phyloP scores from a whole-genome alignment of 1,140 invertebrate species.

The Apis laboriosa region DNA sequence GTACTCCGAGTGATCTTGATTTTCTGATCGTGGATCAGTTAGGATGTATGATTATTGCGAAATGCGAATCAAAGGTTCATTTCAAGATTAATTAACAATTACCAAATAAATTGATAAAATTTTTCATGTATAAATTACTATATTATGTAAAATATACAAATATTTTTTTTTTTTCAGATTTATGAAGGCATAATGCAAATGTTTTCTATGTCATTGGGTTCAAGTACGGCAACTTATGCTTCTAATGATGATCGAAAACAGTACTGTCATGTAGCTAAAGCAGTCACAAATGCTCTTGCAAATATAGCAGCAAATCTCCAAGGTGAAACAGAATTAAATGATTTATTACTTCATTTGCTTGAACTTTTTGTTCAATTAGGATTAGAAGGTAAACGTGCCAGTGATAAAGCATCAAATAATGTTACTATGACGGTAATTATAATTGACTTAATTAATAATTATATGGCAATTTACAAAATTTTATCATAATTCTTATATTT shows the following conservation, averaged over 20 bases:
- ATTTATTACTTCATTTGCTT: slow-evolving; percentile 92
- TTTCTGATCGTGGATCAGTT: slow-evolving; percentile 97
- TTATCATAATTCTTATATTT: slow-evolving; percentile 34
- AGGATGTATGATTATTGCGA: slow-evolving; percentile 97
- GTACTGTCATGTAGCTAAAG: slow-evolving; percentile 94
- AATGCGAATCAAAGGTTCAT: slow-evolving; percentile 86
- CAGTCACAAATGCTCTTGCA: slow-evolving; percentile 96
- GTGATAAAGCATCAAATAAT: slow-evolving; percentile 89
- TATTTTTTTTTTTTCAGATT: slow-evolving; percentile 78
- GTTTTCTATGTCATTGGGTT: slow-evolving; percentile 97
- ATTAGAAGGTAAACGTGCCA: slow-evolving; percentile 95
- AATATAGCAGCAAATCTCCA: slow-evolving; percentile 97
- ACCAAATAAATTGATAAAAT: neutral
- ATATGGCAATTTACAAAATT: neutral
- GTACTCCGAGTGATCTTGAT: slow-evolving; percentile 93
- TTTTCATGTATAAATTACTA: neutral
- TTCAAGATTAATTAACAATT: slow-evolving; percentile 13
- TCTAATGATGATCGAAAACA: slow-evolving; percentile 88
- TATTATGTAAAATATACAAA: neutral
- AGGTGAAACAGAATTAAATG: slow-evolving; percentile 92
- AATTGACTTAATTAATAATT: slow-evolving; percentile 19
- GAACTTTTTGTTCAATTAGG: slow-evolving; percentile 99
- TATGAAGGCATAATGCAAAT: slow-evolving; percentile 98
- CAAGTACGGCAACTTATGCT: slow-evolving; percentile 93
- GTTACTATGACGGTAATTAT: slow-evolving; percentile 83